phyloP scores from a whole-genome alignment of 2,888 invertebrate genomes.

The Volucella bombylans region DNA sequence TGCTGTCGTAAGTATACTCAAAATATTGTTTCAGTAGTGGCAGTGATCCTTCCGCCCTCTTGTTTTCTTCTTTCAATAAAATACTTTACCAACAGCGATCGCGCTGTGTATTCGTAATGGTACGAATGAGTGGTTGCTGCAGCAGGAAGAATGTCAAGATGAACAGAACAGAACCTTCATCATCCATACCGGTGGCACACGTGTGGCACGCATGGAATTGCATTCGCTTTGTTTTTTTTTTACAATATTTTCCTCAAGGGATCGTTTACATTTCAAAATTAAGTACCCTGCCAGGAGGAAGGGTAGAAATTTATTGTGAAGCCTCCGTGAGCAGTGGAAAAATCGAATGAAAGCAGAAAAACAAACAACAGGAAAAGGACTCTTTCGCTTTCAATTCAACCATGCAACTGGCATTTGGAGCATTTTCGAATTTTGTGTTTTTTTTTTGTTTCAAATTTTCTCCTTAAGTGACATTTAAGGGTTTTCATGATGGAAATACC shows the following conservation, averaged over 20 bases:
- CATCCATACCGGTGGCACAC: conserved; percentile 53
- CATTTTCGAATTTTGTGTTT: conserved; percentile 12
- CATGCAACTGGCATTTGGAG: conserved; percentile 42
- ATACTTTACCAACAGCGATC: conserved; percentile 43
- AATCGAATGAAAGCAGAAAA: conserved; percentile 43
- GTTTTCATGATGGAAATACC: conserved; percentile 20
- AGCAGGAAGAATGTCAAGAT: conserved; percentile 26
- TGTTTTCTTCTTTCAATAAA: neutral
- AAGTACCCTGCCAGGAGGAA: neutral
- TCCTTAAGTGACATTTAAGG: conserved; percentile 13
- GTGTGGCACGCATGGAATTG: conserved; percentile 67
- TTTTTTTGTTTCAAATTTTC: neutral
- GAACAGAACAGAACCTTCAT: conserved; percentile 55
- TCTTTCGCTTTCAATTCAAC: conserved; percentile 30
- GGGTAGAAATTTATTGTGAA: conserved; percentile 51
- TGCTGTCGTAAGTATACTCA: conserved; percentile 23
- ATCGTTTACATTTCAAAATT: conserved; percentile 43
- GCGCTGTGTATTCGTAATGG: neutral
- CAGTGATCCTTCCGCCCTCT: conserved; percentile 58
- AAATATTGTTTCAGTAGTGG: conserved; percentile 26
- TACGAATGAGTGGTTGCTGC: conserved; percentile 3
- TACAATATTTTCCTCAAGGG: neutral
- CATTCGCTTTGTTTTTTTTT: conserved; percentile 33
- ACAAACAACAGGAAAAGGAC: conserved; percentile 69
- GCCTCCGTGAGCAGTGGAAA: conserved; percentile 6